Conservation (phyloP, 2,113 vertebrate genomes). For the Lipophrys pholis region DNA sequence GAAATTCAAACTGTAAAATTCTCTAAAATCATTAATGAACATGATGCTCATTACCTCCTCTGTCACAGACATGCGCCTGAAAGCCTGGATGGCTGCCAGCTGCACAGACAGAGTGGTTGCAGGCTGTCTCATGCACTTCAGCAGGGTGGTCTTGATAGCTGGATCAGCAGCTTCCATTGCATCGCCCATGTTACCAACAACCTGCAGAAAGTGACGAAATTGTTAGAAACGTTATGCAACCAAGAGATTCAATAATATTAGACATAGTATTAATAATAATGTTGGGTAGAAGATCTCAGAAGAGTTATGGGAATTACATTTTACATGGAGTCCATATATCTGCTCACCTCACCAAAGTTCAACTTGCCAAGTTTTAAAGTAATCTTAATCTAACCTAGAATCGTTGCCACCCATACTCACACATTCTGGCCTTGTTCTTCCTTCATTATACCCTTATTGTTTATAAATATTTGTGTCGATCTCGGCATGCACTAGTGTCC, state of each 20-base stretch:
- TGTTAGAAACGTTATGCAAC: constrained; percentile 15
- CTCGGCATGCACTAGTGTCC: too few relatives aligned
- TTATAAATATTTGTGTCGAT: too few relatives aligned
- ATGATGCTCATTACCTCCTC: constrained; percentile 85
- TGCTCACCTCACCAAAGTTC: too few relatives aligned
- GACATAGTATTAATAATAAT: too few relatives aligned
- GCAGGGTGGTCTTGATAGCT: constrained; percentile 80
- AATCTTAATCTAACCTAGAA: too few relatives aligned
- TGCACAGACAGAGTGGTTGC: constrained; percentile 86
- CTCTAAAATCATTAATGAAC: background rate
- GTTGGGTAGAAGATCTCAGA: too few relatives aligned
- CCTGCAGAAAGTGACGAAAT: constrained; percentile 70
- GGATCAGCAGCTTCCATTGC: constrained; percentile 84
- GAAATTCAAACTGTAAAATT: background rate
- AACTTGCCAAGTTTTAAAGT: too few relatives aligned
- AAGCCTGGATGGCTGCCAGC: constrained; percentile 92
- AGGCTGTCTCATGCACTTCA: constrained; percentile 86
- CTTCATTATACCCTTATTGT: too few relatives aligned
- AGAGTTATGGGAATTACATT: too few relatives aligned
- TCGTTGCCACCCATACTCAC: too few relatives aligned
- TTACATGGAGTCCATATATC: too few relatives aligned
- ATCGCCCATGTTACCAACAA: constrained; percentile 91
- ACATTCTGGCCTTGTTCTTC: too few relatives aligned
- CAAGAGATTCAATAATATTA: background rate
- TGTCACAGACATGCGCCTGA: constrained; percentile 88